phyloP scores from a whole-genome alignment of 2,888 invertebrate genomes.

The Caradrina kadenii region DNA sequence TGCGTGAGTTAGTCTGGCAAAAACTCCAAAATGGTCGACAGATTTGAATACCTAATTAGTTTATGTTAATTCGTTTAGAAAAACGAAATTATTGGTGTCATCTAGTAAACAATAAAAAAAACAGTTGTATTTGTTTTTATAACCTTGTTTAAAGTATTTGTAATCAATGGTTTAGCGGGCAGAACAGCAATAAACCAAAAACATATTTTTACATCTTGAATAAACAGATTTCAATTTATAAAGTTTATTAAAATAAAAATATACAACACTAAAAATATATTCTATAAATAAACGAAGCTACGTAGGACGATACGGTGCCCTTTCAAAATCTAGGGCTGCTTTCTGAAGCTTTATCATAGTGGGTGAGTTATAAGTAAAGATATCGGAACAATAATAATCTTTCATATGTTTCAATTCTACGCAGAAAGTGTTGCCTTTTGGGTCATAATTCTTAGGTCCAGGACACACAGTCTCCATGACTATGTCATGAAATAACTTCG shows the following conservation, averaged over 20 bases:
- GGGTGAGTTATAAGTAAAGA: constrained; percentile 81
- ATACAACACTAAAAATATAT: constrained; percentile 11
- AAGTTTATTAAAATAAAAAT: constrained; percentile 34
- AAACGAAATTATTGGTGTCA: no score
- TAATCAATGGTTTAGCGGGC: no score
- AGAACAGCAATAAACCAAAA: no score
- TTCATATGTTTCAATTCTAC: constrained; percentile 76
- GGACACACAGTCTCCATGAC: constrained; percentile 54
- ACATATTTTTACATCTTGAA: no score
- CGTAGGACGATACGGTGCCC: constrained; percentile 68
- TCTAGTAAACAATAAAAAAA: no score
- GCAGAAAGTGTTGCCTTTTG: constrained; percentile 51
- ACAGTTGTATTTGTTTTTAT: no score
- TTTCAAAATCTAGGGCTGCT: constrained; percentile 70
- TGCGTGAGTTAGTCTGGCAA: no score
- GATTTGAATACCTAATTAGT: no score
- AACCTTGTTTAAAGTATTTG: no score
- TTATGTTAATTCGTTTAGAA: no score
- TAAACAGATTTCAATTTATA: neutral
- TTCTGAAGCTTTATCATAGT: constrained; percentile 82
- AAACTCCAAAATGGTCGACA: no score
- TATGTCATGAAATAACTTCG: constrained; percentile 72
- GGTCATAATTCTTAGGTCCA: neutral
- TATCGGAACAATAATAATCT: constrained; percentile 84
- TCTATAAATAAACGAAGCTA: constrained; percentile 46